Conservation (phyloP, 2,888 invertebrate species). For the Laspeyria flexula region DNA sequence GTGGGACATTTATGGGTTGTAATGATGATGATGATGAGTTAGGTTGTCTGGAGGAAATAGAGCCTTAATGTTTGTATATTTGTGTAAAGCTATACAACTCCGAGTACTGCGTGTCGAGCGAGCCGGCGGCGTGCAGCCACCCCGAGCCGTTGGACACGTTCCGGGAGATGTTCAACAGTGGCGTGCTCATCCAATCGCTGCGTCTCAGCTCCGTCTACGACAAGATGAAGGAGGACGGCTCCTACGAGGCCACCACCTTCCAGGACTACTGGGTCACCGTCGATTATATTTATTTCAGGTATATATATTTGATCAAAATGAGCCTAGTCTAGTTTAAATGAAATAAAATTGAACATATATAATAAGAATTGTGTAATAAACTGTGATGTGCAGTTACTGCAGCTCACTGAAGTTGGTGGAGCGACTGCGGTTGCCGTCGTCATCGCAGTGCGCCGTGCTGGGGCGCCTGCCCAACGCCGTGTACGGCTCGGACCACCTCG, state of each 20-base stretch:
- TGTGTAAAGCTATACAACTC: slow-evolving; percentile 64
- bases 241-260: slow-evolving; percentile 90
- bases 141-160: slow-evolving; percentile 36
- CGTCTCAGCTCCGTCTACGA: slow-evolving; percentile 89
- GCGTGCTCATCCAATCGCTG: slow-evolving; percentile 88
- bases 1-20: no score
- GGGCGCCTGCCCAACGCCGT: slow-evolving; percentile 90
- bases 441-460: slow-evolving; percentile 84
- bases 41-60: no score
- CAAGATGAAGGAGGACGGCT: slow-evolving; percentile 73
- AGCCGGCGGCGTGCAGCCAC: neutral
- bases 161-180: slow-evolving; percentile 84
- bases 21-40: no score
- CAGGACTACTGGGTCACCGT: slow-evolving; percentile 93
- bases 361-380: neutral
- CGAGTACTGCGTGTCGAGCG: slow-evolving; percentile 40
- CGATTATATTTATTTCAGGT: slow-evolving; percentile 96
- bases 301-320: slow-evolving; percentile 30
- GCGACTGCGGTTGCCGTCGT: slow-evolving; percentile 89
- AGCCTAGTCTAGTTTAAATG: no score
- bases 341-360: no score
- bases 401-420: slow-evolving; percentile 84
- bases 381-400: slow-evolving; percentile 55
- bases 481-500: slow-evolving; percentile 94
- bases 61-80: neutral